phyloP scores from a whole-genome alignment of 2,888 invertebrate species.

The Drosophila paramelanica region DNA sequence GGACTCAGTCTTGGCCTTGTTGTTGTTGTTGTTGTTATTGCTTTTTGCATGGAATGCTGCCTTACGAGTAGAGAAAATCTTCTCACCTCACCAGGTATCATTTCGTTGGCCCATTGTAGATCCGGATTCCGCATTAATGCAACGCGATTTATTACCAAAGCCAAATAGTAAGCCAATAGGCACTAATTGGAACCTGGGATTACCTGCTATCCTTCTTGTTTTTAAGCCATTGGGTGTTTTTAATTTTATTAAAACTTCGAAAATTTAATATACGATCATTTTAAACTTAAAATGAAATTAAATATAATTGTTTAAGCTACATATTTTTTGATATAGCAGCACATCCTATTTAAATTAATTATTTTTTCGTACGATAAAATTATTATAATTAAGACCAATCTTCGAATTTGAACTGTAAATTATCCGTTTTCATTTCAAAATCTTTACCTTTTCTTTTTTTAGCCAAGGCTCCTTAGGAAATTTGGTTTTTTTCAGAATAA shows the following conservation, averaged over 20 bases:
- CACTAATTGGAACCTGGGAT: conserved; percentile 25
- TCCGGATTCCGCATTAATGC: conserved; percentile 42
- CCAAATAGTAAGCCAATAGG: conserved; percentile 23
- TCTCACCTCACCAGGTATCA: conserved; percentile 68
- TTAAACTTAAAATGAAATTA: background rate
- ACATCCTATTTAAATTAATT: too few relatives aligned
- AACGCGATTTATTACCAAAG: conserved; percentile 43
- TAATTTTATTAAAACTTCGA: background rate
- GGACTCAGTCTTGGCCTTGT: conserved; percentile 28
- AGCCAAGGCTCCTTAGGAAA: too few relatives aligned
- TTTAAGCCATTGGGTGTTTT: background rate
- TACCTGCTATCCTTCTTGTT: background rate
- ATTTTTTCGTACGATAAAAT: too few relatives aligned
- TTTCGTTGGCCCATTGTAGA: conserved; percentile 47
- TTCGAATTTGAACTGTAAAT: too few relatives aligned
- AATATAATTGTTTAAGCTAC: too few relatives aligned
- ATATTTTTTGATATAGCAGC: too few relatives aligned
- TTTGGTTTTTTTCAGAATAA: background rate
- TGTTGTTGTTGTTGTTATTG: conserved; percentile 24
- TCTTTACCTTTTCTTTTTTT: too few relatives aligned
- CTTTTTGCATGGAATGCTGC: conserved; percentile 75
- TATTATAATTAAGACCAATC: too few relatives aligned
- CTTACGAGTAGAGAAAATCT: conserved; percentile 79
- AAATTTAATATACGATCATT: background rate
- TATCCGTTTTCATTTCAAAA: too few relatives aligned